Conservation (phyloP, 2,113 vertebrate genomes). For the Chrysochloris asiatica region DNA sequence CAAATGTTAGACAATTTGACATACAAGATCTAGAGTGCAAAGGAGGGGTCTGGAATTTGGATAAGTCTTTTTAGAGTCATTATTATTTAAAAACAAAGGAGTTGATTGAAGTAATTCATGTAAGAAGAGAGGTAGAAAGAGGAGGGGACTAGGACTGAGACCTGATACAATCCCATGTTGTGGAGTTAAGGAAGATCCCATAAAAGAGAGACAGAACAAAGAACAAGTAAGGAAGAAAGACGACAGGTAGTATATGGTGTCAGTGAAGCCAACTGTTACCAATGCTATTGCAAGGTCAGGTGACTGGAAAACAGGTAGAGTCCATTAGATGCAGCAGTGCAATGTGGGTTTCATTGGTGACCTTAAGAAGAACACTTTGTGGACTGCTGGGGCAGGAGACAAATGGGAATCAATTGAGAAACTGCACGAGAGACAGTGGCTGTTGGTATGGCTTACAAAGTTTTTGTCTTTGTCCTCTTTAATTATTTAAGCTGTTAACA, state of each 20-base stretch:
- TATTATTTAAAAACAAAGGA: conserved; percentile 22
- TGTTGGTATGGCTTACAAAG: neutral
- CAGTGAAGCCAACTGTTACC: neutral
- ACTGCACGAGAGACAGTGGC: neutral
- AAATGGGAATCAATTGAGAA: neutral
- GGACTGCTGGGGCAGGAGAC: neutral
- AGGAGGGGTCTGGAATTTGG: neutral
- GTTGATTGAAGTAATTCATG: neutral
- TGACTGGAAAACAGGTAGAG: neutral
- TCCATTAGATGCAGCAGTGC: neutral
- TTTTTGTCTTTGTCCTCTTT: neutral
- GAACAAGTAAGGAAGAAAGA: neutral
- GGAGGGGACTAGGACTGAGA: neutral
- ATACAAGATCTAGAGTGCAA: neutral
- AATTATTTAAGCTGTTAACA: neutral
- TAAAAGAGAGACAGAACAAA: neutral
- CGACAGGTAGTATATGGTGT: neutral
- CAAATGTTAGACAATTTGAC: neutral
- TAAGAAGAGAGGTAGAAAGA: neutral
- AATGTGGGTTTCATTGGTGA: neutral
- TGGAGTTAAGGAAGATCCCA: neutral
- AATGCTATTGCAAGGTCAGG: neutral
- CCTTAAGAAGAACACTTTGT: neutral
- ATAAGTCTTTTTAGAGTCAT: neutral
- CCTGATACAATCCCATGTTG: neutral